phyloP scores from a whole-genome alignment of 2,888 invertebrate genomes.

The Limnephilus marmoratus region DNA sequence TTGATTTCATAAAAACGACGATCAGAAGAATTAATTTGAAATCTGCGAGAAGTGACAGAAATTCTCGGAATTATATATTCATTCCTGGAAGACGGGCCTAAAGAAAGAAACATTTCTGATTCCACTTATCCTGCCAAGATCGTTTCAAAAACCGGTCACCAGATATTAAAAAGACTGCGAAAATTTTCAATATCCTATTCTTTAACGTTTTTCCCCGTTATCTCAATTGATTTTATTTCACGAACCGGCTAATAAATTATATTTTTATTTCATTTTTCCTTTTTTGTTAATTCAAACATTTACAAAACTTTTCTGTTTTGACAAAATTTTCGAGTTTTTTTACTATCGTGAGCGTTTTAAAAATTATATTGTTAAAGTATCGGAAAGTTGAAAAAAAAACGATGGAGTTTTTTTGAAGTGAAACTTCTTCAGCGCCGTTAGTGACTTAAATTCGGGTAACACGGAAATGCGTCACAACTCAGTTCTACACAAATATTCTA shows the following conservation, averaged over 20 bases:
- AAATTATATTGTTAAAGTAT: too few species aligned
- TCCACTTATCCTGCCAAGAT: slow-evolving; percentile 10
- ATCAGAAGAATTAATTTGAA: slow-evolving; percentile 14
- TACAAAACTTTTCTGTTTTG: neutral
- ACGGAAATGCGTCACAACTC: too few species aligned
- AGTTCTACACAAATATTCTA: too few species aligned
- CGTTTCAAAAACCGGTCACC: slow-evolving; percentile 10
- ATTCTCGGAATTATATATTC: slow-evolving; percentile 26
- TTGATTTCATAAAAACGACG: neutral
- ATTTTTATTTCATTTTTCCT: neutral
- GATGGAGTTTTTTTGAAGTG: too few species aligned
- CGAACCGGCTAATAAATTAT: slow-evolving; percentile 6
- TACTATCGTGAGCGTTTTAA: too few species aligned
- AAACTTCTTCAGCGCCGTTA: too few species aligned
- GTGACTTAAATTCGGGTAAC: too few species aligned
- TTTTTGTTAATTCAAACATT: neutral
- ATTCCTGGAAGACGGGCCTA: neutral
- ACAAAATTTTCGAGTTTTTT: too few species aligned
- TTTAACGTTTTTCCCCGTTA: slow-evolving; percentile 16
- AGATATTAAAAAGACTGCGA: neutral
- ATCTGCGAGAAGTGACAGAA: slow-evolving; percentile 2
- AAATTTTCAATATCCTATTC: slow-evolving; percentile 37
- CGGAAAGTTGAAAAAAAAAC: too few species aligned
- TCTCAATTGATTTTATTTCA: slow-evolving; percentile 31
- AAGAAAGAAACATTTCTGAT: slow-evolving; percentile 19